These are phyloP conservation scores for Eupithecia inturbata DNA, from an alignment of 2,888 invertebrate genomes.

Conservation along the genomic window DNA sequence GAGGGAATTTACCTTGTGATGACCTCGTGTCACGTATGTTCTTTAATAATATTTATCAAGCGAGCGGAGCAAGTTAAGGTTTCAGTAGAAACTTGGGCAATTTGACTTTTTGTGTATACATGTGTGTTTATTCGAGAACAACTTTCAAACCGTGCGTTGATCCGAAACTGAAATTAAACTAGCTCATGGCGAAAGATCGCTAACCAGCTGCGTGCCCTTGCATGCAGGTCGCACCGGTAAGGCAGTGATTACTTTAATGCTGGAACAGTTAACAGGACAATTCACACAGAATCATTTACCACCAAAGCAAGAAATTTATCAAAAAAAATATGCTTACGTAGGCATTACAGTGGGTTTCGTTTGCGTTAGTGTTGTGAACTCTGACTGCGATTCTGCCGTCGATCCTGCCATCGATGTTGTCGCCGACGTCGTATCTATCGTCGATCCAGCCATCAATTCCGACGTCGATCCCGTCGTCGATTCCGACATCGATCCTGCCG, in stretches of 20 bases:
- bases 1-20: slow-evolving; percentile 32
- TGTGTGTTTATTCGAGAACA: background rate
- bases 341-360: background rate
- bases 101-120: background rate
- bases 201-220: background rate
- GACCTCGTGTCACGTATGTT: slow-evolving; percentile 25
- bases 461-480: background rate
- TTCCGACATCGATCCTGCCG: background rate
- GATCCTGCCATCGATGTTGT: background rate
- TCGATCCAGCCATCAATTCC: background rate
- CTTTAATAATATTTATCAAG: background rate
- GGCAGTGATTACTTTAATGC: background rate
- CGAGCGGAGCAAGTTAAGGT: background rate
- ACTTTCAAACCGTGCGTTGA: background rate
- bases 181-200: background rate
- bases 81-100: background rate
- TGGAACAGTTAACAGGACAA: background rate
- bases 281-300: background rate
- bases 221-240: background rate
- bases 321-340: background rate
- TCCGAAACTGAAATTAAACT: background rate
- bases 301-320: background rate
- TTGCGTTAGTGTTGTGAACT: background rate
- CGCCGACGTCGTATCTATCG: background rate
- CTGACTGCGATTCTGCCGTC: background rate